A percentile compares a stretch with the other conserved stretches of the same genome.
phyloP scores from a whole-genome alignment of 2,113 vertebrate genomes.

The Panurus biarmicus region DNA sequence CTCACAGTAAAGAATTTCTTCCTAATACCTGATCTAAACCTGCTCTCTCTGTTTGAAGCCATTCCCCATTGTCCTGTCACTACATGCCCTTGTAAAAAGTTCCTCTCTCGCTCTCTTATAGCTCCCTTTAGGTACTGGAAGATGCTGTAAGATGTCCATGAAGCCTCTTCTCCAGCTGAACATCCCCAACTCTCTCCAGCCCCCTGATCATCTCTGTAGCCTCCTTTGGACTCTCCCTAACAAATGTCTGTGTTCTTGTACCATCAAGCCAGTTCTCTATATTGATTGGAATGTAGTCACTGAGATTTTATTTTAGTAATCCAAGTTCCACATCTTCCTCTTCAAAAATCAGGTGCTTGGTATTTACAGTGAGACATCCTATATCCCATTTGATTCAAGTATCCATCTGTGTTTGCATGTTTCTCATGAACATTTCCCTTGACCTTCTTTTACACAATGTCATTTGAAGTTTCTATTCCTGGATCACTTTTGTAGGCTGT shows the following conservation, averaged over 20 bases:
- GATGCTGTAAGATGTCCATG: neutral
- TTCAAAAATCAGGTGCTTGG: neutral
- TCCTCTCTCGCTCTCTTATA: neutral
- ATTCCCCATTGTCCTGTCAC: neutral
- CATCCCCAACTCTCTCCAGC: neutral
- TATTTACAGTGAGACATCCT: neutral
- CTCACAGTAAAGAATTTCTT: neutral
- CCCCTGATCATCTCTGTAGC: neutral
- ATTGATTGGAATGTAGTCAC: neutral
- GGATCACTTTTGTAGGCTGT: neutral
- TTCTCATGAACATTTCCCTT: neutral
- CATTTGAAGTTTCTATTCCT: neutral
- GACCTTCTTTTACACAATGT: neutral
- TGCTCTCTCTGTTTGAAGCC: neutral
- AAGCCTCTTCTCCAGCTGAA: neutral
- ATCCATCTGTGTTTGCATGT: neutral
- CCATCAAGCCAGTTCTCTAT: neutral
- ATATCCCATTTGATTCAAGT: neutral
- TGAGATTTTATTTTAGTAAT: neutral
- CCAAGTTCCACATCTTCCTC: neutral
- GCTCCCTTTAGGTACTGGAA: neutral
- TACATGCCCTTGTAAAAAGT: neutral
- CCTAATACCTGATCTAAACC: neutral
- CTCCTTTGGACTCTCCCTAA: neutral
- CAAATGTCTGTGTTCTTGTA: neutral